These are phyloP conservation scores for Tautogolabrus adspersus DNA, from an alignment of 2,113 vertebrate genomes.

Conservation along the genomic window DNA sequence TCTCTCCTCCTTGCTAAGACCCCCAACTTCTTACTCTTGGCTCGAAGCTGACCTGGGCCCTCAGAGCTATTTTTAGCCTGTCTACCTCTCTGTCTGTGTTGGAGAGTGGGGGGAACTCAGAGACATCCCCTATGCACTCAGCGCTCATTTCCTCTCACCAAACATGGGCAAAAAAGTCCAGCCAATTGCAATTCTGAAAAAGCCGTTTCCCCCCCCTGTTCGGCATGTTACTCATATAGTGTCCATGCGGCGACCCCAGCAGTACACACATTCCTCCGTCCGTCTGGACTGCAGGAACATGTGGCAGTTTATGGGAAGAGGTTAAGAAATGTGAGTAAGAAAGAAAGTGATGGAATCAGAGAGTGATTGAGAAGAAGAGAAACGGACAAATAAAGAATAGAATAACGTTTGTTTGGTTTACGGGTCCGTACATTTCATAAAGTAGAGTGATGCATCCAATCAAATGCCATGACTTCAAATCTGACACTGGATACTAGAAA, in stretches of 20 bases:
- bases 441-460: constrained; percentile 11
- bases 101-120: constrained; percentile 39
- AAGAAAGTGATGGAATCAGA: constrained; percentile 30
- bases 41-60: constrained; percentile 63
- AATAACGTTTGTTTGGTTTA: not conserved
- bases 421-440: not conserved
- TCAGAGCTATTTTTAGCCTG: constrained; percentile 68
- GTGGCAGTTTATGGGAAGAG: constrained; percentile 38
- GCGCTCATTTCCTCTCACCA: constrained; percentile 74
- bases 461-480: constrained; percentile 7
- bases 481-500: no score
- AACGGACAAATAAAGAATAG: not conserved
- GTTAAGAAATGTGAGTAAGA: constrained; percentile 43
- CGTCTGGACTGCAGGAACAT: constrained; percentile 48
- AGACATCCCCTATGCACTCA: constrained; percentile 66
- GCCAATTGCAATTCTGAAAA: constrained; percentile 58
- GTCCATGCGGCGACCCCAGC: constrained; percentile 47
- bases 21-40: constrained; percentile 39
- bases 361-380: not conserved
- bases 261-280: constrained; percentile 45
- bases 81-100: constrained; percentile 63
- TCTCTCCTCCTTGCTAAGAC: constrained; percentile 6
- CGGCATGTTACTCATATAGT: constrained; percentile 54
- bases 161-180: constrained; percentile 74
- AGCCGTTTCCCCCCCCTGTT: constrained; percentile 9